Evolutionary conservation across 2,888 invertebrate species (phyloP), one percentile per base, ranked within the genome.

Genomic region (Taphrorychus bicolor): DNA sequence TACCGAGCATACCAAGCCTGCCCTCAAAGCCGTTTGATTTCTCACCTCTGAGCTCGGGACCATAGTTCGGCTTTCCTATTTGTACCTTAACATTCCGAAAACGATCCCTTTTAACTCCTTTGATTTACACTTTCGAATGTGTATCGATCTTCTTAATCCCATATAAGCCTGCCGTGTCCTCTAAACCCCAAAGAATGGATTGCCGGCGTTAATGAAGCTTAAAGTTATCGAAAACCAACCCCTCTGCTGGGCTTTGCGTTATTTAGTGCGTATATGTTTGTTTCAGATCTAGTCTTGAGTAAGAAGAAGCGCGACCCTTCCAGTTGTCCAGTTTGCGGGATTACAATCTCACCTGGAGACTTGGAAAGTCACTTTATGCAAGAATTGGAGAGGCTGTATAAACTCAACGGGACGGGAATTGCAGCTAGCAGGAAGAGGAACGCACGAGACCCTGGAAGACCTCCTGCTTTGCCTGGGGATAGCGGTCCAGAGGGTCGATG

Each of bases 291-390:
- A 60, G 74, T 75, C 1, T 65, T 76, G 23, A 78, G 76, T 54
- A 80, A 81, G 73, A 82, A 82, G 73, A 82, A 82, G 68, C 72
- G 81, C 23, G 82, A 83, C 61, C 80, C 82, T 54, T 82, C 83
- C 23, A 80, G 82, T 71, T 91, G 91, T 80, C 91, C 91, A 11
- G 87, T 91, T 51, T 91, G 91, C 77, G 90, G 91, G 5, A 82
- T 90, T 56, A 87, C 89, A 49, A 83, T 91, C 68, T 84, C 88
- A 32, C 81, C 87, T 2, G 88, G 88, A 52, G 91, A 91, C 78
- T 83, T 90, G 76, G 89, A 90, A 77, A 81, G 87, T 22, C 91
- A 91, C 82, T 87, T 90, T 75, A 84, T 87, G 73, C 86, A 88
- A 76, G 91, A 91, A 81, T 81, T 91, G 73, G 90, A 91, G 76